Percentiles rank a stretch among this genome's conserved stretches.
Conservation (phyloP, 2,797 vertebrate species). For the Sebastes goodei region DNA sequence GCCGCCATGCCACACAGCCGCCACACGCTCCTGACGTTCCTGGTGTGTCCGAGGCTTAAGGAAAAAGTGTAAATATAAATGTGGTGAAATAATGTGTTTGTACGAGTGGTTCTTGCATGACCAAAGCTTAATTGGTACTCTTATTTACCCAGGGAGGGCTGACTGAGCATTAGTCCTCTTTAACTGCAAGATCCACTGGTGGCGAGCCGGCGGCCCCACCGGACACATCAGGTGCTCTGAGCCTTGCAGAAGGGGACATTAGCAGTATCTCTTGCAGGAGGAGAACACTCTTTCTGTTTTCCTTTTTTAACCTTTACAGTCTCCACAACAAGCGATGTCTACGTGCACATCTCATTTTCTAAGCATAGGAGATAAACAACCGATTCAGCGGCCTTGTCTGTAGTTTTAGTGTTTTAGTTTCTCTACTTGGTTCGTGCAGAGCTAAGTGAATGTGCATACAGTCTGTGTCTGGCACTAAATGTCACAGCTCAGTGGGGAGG, state of each 20-base stretch:
- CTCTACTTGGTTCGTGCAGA: neutral
- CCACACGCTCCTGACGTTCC: too few species aligned
- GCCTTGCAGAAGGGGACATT: neutral
- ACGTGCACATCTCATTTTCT: neutral
- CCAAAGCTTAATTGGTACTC: neutral
- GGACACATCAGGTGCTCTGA: neutral
- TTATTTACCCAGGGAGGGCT: neutral
- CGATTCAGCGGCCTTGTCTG: neutral
- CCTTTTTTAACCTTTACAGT: neutral
- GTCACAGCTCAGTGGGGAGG: neutral
- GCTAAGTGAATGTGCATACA: neutral
- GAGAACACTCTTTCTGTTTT: neutral
- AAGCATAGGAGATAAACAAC: neutral
- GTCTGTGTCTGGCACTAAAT: slow-evolving; percentile 3
- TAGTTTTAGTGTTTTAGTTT: neutral
- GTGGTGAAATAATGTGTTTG: neutral
- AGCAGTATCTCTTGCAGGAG: neutral
- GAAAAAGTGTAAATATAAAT: too few species aligned
- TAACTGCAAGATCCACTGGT: neutral
- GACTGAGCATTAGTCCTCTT: neutral
- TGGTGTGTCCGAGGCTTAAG: neutral
- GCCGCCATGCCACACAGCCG: too few species aligned
- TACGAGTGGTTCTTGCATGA: neutral
- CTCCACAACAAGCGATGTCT: neutral
- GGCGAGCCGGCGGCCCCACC: neutral